Evolutionary conservation across 2,888 invertebrate species (phyloP), one percentile per base, ranked within the genome.

Genomic region (Ditylenchus weischeri): DNA sequence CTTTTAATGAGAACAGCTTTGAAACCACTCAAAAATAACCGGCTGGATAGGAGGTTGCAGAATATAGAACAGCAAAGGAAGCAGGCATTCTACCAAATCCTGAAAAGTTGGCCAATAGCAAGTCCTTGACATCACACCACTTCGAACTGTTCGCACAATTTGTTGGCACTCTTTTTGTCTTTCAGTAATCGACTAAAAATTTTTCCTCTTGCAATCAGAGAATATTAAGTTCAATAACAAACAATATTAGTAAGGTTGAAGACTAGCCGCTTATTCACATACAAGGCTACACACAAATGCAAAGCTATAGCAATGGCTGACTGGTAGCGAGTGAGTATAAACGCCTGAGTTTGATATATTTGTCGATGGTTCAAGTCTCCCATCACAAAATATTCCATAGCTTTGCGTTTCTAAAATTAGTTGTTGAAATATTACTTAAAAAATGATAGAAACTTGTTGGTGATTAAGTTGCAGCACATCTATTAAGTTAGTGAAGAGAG

Each of bases 211-310:
- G n/a, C 11, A 18, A 54, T 54, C 10, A 4, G 1, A 54, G 54
- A 4, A 21, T 1, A 11, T 29, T 23, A 54, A 54, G 54, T 54
- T 54, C 23, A 11, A 54, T 54, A 54, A 54, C 21, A 7, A 23
- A 54, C 29, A 2, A 54, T 54, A 54, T 29, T 43, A 15, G 13
- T 43, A 3, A 43, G 43, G 8, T 43, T 43, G 8, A 43, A 43
- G 15, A 6, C 8, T 8, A 43, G 29, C 49, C 48, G 64, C 6
- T 57, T 21, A 7, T 63, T 64, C 15, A 67, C 65, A 51, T 57
- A 63, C 15, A 64, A 36, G 4, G 65, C 65, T 23, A 64, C 49
- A 66, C 57, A 57, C 19, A 67, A 57, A 38, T 67, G 67, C 19
- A 67, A 19, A 21, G 50, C 38, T 19, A 51, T 49, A 15, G 61